Percentiles rank a stretch among this genome's conserved stretches.
Evolutionary conservation across 2,888 invertebrate genomes (phyloP).

Genomic region (Cryptus viduatorius): DNA sequence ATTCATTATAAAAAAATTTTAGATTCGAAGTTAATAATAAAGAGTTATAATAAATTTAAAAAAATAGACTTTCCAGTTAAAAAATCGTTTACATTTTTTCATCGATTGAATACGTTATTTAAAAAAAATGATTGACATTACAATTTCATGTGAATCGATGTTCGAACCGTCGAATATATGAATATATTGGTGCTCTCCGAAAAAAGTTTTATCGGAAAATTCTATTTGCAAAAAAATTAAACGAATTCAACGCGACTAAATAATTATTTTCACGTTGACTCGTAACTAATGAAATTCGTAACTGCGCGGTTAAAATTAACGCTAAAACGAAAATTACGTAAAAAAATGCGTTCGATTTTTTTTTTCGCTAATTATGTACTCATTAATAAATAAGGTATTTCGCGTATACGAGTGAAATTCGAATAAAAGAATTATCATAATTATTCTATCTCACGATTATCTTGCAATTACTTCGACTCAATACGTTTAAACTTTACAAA

Average conservation of each 20-base stretch:
- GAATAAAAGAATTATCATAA: too few species aligned
- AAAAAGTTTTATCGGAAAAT: neutral
- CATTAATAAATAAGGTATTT: too few species aligned
- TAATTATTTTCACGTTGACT: neutral
- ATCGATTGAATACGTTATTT: neutral
- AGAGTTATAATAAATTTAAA: too few species aligned
- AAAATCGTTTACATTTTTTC: neutral
- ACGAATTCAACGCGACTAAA: neutral
- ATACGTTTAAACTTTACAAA: neutral
- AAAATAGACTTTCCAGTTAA: too few species aligned
- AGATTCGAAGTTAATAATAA: neutral
- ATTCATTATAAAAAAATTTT: neutral
- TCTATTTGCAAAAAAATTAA: neutral
- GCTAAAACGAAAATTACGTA: too few species aligned
- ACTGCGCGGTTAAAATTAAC: neutral
- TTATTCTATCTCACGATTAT: neutral
- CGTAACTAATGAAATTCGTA: neutral
- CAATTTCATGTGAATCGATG: neutral
- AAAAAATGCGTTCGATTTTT: too few species aligned
- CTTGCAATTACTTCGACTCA: too few species aligned
- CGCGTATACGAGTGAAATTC: neutral
- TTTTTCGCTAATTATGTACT: too few species aligned
- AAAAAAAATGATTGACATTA: neutral
- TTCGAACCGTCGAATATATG: neutral
- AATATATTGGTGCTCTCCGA: neutral